Conservation (phyloP, 2,113 vertebrate species). For the Chaenocephalus aceratus region DNA sequence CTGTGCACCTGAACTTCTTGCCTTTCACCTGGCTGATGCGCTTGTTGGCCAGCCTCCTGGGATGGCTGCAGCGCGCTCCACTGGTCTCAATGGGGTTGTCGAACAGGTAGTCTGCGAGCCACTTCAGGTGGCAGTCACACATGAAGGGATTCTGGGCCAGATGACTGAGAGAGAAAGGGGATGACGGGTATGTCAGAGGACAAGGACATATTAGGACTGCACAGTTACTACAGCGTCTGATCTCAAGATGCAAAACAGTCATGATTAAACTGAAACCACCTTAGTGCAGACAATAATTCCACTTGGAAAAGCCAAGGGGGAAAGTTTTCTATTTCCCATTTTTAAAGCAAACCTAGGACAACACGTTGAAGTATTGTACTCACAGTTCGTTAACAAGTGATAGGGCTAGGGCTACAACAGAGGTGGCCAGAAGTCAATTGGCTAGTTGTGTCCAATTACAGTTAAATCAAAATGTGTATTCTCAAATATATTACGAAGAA, state of each 20-base stretch:
- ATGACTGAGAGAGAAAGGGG: slow-evolving; percentile 83
- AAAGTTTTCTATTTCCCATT: too few relatives aligned
- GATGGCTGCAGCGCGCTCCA: slow-evolving; percentile 97
- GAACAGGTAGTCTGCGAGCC: slow-evolving; percentile 98
- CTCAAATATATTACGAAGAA: too few relatives aligned
- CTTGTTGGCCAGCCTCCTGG: slow-evolving; percentile 97
- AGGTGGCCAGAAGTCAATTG: too few relatives aligned
- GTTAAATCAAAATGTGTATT: too few relatives aligned
- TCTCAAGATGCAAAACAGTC: neutral
- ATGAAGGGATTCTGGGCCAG: slow-evolving; percentile 99
- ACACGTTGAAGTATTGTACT: neutral
- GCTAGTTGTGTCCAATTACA: too few relatives aligned
- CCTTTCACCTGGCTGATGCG: slow-evolving; percentile 99
- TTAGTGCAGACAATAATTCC: too few relatives aligned
- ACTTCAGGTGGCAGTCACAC: slow-evolving; percentile 99
- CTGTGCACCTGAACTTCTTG: slow-evolving; percentile 99
- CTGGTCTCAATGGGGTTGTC: slow-evolving; percentile 99
- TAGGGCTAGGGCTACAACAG: neutral
- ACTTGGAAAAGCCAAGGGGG: too few relatives aligned
- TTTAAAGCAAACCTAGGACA: too few relatives aligned
- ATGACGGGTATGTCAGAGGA: neutral
- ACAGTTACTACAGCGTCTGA: neutral
- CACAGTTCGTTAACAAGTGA: neutral
- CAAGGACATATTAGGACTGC: neutral
- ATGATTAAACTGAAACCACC: neutral